These are phyloP conservation scores for Corticium candelabrum DNA, from an alignment of 37 sponge, comb jelly and placozoan genomes.

Conservation along the genomic window DNA sequence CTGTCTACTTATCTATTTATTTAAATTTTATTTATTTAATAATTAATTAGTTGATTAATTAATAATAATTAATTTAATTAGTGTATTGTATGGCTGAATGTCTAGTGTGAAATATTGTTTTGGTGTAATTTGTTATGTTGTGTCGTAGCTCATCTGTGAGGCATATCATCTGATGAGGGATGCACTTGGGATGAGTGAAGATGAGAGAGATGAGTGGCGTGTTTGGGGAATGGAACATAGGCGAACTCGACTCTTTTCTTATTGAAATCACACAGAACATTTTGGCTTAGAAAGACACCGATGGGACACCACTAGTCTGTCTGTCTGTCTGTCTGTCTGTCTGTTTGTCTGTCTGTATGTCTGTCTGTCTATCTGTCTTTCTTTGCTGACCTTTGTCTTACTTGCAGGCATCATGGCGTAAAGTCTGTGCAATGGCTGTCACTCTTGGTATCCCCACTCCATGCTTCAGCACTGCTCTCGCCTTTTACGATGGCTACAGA, in stretches of 20 bases:
- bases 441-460: constrained; percentile 83
- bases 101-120: too few relatives aligned
- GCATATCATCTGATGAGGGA: constrained; percentile 93
- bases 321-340: too few relatives aligned
- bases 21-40: not conserved
- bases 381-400: not conserved
- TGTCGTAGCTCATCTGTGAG: too few relatives aligned
- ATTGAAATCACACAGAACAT: constrained; percentile 90
- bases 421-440: constrained; percentile 70
- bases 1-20: not conserved
- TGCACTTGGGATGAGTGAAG: constrained; percentile 60
- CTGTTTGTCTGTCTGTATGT: too few relatives aligned
- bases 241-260: constrained; percentile 93
- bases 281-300: constrained; percentile 81
- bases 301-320: constrained; percentile 69
- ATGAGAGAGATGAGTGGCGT: constrained; percentile 50
- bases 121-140: too few relatives aligned
- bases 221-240: constrained; percentile 88
- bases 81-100: too few relatives aligned
- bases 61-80: too few relatives aligned
- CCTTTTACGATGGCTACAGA: constrained; percentile 97
- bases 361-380: too few relatives aligned
- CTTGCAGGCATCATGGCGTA: constrained; percentile 76
- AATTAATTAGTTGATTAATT: not conserved
- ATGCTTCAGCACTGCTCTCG: constrained; percentile 90